Evolutionary conservation across 2,113 vertebrate genomes (phyloP).

Genomic region (Scytalopus superciliaris): DNA sequence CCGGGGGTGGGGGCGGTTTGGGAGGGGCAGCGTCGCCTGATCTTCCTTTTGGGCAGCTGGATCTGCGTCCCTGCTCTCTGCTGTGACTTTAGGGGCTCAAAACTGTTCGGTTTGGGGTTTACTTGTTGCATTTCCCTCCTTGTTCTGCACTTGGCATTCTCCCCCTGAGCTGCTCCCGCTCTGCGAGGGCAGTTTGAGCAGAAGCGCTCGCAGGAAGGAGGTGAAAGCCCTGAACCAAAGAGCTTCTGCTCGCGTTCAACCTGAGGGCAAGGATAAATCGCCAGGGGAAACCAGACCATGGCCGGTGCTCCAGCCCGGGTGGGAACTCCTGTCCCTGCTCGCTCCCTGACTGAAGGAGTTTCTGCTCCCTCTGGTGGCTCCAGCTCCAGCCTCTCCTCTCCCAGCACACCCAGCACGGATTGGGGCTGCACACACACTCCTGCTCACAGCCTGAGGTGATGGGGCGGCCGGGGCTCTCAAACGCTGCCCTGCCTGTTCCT

Average conservation of each 20-base stretch:
- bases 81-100: neutral
- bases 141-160: neutral
- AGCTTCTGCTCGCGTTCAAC: neutral
- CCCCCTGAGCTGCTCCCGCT: neutral
- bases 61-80: neutral
- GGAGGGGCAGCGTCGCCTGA: rapidly evolving
- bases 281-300: neutral
- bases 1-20: neutral
- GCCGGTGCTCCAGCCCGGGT: rapidly evolving
- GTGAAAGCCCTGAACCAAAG: neutral
- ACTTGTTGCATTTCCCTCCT: neutral
- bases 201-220: neutral
- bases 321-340: neutral
- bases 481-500: neutral
- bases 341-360: neutral
- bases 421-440: neutral
- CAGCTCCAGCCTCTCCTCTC: neutral
- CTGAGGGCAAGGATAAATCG: neutral
- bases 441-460: neutral
- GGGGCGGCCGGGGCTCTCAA: neutral
- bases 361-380: slow-evolving; percentile 62
- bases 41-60: neutral
- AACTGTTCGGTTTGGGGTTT: neutral
- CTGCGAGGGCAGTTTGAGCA: neutral
- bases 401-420: neutral